These are phyloP conservation scores for Microcebus griseorufus DNA, from an alignment of 2,113 vertebrate species.

Conservation along the genomic window DNA sequence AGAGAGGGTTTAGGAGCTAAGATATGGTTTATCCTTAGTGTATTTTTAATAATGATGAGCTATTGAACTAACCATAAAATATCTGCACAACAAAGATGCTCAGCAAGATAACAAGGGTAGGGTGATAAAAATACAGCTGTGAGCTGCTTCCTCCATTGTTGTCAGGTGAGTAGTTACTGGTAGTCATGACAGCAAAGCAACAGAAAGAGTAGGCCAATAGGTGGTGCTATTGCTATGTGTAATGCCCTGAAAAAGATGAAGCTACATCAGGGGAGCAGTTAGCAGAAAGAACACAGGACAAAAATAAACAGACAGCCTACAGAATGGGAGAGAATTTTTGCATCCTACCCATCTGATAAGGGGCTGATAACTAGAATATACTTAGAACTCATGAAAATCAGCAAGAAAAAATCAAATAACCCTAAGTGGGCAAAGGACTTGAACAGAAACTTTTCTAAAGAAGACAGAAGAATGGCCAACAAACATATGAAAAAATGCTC, in stretches of 20 bases:
- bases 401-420: no score
- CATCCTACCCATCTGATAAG: no score
- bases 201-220: constrained; percentile 53
- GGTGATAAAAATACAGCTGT: neutral
- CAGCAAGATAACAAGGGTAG: neutral
- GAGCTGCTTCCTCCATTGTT: neutral
- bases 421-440: no score
- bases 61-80: neutral
- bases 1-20: neutral
- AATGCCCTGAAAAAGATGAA: neutral
- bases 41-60: neutral
- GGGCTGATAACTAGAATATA: no score
- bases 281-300: neutral
- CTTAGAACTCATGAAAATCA: no score
- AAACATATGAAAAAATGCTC: no score
- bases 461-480: no score
- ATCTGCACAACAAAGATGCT: neutral
- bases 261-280: neutral
- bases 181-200: neutral
- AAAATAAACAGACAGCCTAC: neutral
- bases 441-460: no score
- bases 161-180: neutral
- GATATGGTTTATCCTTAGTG: neutral
- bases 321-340: no score
- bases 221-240: constrained; percentile 69